Base-by-base conservation (phyloP, 2,888 invertebrate genomes). In the Helleia helle region DNA sequence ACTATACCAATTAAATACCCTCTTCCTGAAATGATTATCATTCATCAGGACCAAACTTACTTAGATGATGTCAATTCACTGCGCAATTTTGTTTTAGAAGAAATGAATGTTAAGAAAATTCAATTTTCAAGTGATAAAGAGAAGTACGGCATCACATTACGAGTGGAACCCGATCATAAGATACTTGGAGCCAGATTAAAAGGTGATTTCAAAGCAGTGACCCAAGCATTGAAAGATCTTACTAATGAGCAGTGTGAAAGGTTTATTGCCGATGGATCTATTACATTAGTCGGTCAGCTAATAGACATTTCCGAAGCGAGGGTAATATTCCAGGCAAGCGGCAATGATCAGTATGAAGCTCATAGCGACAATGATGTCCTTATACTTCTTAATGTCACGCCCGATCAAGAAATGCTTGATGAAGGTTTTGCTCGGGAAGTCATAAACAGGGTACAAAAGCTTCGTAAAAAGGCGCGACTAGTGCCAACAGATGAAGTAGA, bases 1-100 rank as follows among this genome's bases (percentile, higher is more conserved):
- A 96, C 96, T 2, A 88, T 98, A 47, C 97, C 99, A 0, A 89
- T 97, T 2, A 99, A 98, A 86, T 98, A 98, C 80, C 99, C 99
- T 0, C 80, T 99, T 46, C 95, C 95, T 11, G 97, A 98, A 79
- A 90, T 99, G 54, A 91, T 99, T n/a, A 92, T 99, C 4, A 94
- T 99, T 52, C 95, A 97, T 67, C 93, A 94, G 52, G 93, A 96
- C 58, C 72, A 86, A 9, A 84, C 89, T 26, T 93, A 93, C 54
- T 86, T 99, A 43, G 80, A 89, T 2, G 95, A 96, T 56, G 88
- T 98, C 1, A 75, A 89, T 43, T 90, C 91, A 1, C 81, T 99
- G 30, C 87, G 96, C 59, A 87, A 88, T 12, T 99, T 98, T 67
- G 92, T 99, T 41, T 70, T 94, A 7, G 94, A 95, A 67, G 99